Base-by-base conservation (phyloP, 2,888 invertebrate species). In the Meta bourneti region DNA sequence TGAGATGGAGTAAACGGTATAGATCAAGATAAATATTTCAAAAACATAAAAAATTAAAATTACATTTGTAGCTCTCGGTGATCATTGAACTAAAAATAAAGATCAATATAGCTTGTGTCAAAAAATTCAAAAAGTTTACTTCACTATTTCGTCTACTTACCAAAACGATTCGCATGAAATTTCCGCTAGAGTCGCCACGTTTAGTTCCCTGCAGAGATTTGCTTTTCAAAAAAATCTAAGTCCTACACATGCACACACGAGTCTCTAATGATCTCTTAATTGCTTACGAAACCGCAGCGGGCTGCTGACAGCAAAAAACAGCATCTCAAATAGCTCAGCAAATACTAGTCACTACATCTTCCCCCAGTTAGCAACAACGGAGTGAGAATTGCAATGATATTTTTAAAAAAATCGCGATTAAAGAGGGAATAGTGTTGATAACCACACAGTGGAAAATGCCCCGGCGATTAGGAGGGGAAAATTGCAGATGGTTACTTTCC, bases 181-280 rank as follows among this genome's bases (percentile, higher is more conserved):
- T 79, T 82, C 87, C 8, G 91, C 87, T 69, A 91, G 51, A 83
- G 91, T 91, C 87, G 91, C 91, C 91, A 91, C 91, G 51, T 87
- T 91, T 84, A 86, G 48, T 13, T 70, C 70, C 52, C 54, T 13
- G 13, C 13, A 48, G 19, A n/a, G 49, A 54, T 61, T 16, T 8
- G 5, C 61, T 61, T 16, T 61, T 5, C 0, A 61, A 61, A 61
- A 61, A 8, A 61, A 16, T 61, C 61, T 7, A 61, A 61, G 61
- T 61, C 61, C 48, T 54, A 34, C 75, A 19, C 49, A 75, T 80
- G 54, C 19, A 54, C 72, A 54, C 13, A 34, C 19, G n/a, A 84
- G 74, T n/a, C 11, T 48, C n/a, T n/a, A 48, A 34, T 48, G 75
- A 9, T 75, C 11, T 9, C 75, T 75, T 48, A 8, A 34, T 34